Evolutionary conservation across 2,797 vertebrate genomes (phyloP), one percentile per base, ranked within the genome.

Genomic region (Malurus splendens): DNA sequence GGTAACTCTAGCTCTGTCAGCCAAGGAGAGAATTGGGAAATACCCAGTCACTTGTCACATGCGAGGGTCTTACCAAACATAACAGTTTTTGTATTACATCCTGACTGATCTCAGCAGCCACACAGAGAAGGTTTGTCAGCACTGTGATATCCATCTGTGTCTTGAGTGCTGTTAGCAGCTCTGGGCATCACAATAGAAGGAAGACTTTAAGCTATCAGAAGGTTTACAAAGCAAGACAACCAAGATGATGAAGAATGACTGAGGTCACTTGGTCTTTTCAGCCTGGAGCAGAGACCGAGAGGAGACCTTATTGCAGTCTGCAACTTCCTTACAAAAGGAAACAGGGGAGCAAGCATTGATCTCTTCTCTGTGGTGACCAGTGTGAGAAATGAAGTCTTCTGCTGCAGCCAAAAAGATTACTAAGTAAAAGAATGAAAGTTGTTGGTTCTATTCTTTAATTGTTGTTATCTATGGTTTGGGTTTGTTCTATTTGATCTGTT

Each of bases 111-210:
- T 55, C 56, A 36, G 42, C 60, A 38, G 65, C 44, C n/a, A 22
- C 2, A 5, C 6, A 6, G 27, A n/a, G 32, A 9, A 11, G 25
- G 32, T 38, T 59, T 7, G 3, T 20, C 39, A 51, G 33, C 12
- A 2, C 18, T 18, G 12, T 18, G 5, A n/a, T 10, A 39, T 16
- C 19, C 28, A 2, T 4, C 36, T 0, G 2, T 15, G 3, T 14
- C 36, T 52, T 11, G 15, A 54, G 16, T 57, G 33, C 33, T 39
- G 32, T 47, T 20, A 11, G 33, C 41, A 47, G 45, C 36, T 62
- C n/a, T 38, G 60, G 41, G 15, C 54, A 48, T 25, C 15, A 32
- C 32, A n/a, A 6, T 8, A 4, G 3, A 66, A 65, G 30, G 22
- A 39, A 61, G 32, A 59, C 11, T 32, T 47, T 18, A 52, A 36